Evolutionary conservation across 2,888 invertebrate species (phyloP), one percentile per base, ranked within the genome.

Genomic region (Fragum fragum): DNA sequence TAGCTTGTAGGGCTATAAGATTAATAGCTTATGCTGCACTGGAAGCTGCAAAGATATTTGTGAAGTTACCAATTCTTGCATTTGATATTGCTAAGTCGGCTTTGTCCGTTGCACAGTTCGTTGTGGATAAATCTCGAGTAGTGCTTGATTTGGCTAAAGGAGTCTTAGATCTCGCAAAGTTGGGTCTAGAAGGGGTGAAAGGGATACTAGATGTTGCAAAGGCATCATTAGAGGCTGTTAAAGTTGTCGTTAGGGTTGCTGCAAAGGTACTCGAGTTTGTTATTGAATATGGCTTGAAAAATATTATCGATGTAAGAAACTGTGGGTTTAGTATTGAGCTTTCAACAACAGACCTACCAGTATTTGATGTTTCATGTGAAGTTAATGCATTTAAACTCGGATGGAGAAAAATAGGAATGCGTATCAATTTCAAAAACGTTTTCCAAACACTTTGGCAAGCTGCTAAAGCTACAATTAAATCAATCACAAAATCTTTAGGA

Each of bases 51-150:
- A 83, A 86, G 32, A 23, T 83, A 16, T 66, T 79, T 57, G 83
- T 86, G 14, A 66, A 74, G 28, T 14, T 59, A 53, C 83, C 83
- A 1, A 79, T 87, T 73, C 11, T 82, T 36, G 80, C 76, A 16
- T 71, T 82, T n/a, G 85, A 87, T 78, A 53, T 39, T 42, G 87
- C 85, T 26, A 83, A 87, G 55, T 39, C 26, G 1, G 76, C 66
- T 3, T 69, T 87, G 1, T 76, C 79, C 11, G 77, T 71, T 16
- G 87, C 83, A 3, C 83, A 85, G 42, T 23, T 80, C 23, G 70
- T 76, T 16, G 87, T 87, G 11, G 83, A 87, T 39, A 83, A 85
- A 39, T 72, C 85, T 6, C 57, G 83, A 11, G 70, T 86, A 18
- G 79, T 83, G 1, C 28, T 87, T 5, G 66, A 68, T 7, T 26